These are phyloP conservation scores for Sepioteuthis lessoniana DNA, from an alignment of 2,888 invertebrate species.

Conservation along the genomic window DNA sequence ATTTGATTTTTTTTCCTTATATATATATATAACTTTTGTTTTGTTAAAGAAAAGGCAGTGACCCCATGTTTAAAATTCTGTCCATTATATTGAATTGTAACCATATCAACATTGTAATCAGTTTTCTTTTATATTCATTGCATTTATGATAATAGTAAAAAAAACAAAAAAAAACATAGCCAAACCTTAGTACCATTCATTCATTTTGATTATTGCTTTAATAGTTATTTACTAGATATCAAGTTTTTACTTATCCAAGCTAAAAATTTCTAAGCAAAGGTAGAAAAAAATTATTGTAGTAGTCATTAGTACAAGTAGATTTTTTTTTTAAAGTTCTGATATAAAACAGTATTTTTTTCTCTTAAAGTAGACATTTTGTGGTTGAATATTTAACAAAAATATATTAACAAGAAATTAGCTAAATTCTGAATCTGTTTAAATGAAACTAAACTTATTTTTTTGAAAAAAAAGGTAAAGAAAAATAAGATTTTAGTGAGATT, in stretches of 20 bases:
- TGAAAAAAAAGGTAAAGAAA: not conserved
- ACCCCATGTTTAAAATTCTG: not conserved
- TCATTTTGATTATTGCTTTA: not conserved
- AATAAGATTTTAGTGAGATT: not conserved
- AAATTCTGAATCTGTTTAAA: too few relatives aligned
- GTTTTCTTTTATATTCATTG: not conserved
- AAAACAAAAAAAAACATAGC: not conserved
- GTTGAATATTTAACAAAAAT: not conserved
- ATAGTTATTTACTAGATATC: not conserved
- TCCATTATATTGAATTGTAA: slow-evolving; percentile 33
- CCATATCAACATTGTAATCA: not conserved
- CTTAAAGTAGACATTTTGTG: not conserved
- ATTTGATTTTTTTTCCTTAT: not conserved
- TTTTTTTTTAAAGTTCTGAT: not conserved
- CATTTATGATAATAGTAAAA: not conserved
- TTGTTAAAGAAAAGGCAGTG: not conserved
- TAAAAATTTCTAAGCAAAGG: not conserved
- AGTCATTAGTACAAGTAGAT: not conserved
- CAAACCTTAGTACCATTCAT: too few relatives aligned
- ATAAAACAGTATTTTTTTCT: not conserved
- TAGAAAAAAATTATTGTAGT: not conserved
- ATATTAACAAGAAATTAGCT: too few relatives aligned
- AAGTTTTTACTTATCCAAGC: not conserved
- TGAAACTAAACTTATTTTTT: too few relatives aligned
- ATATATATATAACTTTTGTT: not conserved